Base-by-base conservation (phyloP, 2,113 vertebrate species). In the Silurus glanis region DNA sequence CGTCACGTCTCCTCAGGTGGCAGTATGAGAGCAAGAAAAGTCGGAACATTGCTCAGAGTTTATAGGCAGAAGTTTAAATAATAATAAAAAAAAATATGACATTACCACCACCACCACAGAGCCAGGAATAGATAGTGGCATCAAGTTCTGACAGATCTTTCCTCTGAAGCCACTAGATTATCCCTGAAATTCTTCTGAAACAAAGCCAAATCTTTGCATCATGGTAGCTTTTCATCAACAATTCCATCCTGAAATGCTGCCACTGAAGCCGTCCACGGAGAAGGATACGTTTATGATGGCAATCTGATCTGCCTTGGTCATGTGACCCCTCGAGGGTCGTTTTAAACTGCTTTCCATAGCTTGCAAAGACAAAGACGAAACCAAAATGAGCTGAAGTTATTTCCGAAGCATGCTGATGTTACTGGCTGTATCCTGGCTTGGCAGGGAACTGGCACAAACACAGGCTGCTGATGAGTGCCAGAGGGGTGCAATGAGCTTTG, bases 91-190 rank as follows among this genome's bases (percentile, higher is more conserved):
- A 81, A 81, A 72, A 78, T 72, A 85, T 69, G 76, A 58, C 64
- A 75, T 62, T 84, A 62, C 16, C 19, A 5, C n/a, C 9, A 49
- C 23, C 69, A 84, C 28, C 53, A 64, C 51, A 8, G 25, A 58
- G 49, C 61, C 87, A 59, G 21, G 37, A 53, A 85, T 66, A 49
- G 66, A 71, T 17, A 45, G 82, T 17, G 23, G 76, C 85, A 75
- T 75, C 62, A 71, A 62, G 12, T 9, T 12, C 58, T 89, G 91
- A 93, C 93, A 93, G 93, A 94, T 94, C 91, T 92, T 94, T 94
- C 91, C 85, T 85, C 88, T 93, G 93, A 93, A 91, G 83, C 92
- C 88, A 88, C 90, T 92, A 91, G 90, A 93, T 94, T 94, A 93
- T 93, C 92, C 90, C 88, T 91, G 91, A 92, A 94, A 89, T 92